phyloP scores from a whole-genome alignment of 2,113 vertebrate species.

The Vulpes lagopus region DNA sequence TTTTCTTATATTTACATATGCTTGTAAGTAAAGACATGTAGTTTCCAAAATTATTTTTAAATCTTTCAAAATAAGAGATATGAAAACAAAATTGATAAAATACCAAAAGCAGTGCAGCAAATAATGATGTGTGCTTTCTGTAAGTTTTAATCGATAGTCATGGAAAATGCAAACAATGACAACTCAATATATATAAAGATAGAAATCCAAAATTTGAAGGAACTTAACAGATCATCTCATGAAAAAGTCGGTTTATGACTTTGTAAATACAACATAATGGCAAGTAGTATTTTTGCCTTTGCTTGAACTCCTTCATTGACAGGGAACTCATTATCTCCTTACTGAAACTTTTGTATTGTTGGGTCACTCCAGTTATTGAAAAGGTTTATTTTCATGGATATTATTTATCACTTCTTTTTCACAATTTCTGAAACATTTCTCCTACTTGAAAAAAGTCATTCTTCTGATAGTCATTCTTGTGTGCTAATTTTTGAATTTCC shows the following conservation, averaged over 20 bases:
- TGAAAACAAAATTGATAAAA: neutral
- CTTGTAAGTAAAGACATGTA: neutral
- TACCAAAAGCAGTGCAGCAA: neutral
- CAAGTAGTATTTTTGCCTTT: neutral
- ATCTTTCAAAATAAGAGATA: neutral
- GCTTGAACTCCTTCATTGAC: neutral
- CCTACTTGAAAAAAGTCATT: neutral
- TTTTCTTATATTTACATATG: neutral
- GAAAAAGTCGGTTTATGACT: neutral
- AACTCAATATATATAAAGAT: neutral
- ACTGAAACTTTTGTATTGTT: neutral
- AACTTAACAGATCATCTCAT: neutral
- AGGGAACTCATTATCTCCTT: neutral
- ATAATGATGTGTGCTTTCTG: neutral
- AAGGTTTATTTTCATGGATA: neutral
- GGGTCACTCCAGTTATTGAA: neutral
- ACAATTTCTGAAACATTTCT: neutral
- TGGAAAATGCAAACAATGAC: neutral
- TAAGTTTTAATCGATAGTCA: neutral
- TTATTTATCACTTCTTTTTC: neutral
- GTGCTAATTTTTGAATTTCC: neutral
- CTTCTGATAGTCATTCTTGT: neutral
- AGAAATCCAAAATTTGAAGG: neutral
- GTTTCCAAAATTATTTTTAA: neutral
- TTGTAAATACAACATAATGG: neutral